Conservation (phyloP, 1,140 invertebrate genomes). For the Eriosoma lanigerum region DNA sequence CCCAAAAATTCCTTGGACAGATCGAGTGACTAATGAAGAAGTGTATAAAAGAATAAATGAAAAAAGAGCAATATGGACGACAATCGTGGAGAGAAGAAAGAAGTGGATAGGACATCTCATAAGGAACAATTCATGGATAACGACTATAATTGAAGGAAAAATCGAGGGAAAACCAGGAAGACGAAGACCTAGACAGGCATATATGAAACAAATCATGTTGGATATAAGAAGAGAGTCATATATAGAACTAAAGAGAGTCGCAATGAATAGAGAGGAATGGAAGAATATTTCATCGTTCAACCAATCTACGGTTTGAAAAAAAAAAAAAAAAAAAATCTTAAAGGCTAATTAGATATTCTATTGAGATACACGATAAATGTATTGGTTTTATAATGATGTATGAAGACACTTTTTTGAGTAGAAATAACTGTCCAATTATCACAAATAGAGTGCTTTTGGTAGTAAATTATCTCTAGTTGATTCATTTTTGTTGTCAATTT, state of each 20-base stretch:
- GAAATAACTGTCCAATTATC: too few relatives aligned
- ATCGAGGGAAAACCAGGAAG: slow-evolving; percentile 22
- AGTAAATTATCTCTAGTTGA: too few relatives aligned
- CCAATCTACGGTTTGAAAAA: slow-evolving; percentile 13
- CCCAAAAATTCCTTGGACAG: slow-evolving; percentile 52
- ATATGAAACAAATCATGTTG: slow-evolving; percentile 33
- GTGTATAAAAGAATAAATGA: too few relatives aligned
- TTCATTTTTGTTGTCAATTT: too few relatives aligned
- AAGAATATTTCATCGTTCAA: slow-evolving; percentile 15
- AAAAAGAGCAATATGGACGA: slow-evolving; percentile 2
- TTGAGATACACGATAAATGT: too few relatives aligned
- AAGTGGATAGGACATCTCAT: slow-evolving; percentile 34
- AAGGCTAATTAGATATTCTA: too few relatives aligned
- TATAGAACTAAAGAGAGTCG: not conserved
- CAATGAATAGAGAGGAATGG: not conserved
- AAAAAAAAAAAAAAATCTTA: not conserved
- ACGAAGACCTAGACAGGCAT: slow-evolving; percentile 5
- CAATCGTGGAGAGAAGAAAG: not conserved
- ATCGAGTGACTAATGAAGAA: too few relatives aligned
- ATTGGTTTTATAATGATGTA: too few relatives aligned
- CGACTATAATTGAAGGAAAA: slow-evolving; percentile 31
- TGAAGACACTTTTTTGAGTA: too few relatives aligned
- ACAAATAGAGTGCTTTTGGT: too few relatives aligned
- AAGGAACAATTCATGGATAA: not conserved
- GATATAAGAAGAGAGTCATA: slow-evolving; percentile 1